Conservation (phyloP, 1,140 invertebrate genomes). For the Limonius californicus region DNA sequence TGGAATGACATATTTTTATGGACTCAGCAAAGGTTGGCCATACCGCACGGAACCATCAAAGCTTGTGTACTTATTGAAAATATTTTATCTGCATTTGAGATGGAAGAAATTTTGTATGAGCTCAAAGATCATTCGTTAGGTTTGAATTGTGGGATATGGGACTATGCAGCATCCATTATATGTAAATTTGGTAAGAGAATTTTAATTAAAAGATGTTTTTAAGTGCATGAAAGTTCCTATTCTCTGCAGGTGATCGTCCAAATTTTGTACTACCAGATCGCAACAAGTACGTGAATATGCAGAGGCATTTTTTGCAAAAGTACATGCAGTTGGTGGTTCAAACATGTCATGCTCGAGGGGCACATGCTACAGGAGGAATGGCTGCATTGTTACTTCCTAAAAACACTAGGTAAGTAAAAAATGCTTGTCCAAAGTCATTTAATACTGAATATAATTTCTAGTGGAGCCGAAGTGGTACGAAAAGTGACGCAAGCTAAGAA, state of each 20-base stretch:
- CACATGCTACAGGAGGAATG: constrained; percentile 70
- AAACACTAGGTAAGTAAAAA: too few species aligned
- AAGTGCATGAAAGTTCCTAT: too few species aligned
- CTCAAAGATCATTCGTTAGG: constrained; percentile 65
- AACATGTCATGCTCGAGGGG: constrained; percentile 59
- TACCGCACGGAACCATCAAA: constrained; percentile 61
- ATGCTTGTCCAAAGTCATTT: background rate
- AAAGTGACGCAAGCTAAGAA: constrained; percentile 53
- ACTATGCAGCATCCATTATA: constrained; percentile 70
- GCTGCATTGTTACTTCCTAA: constrained; percentile 46
- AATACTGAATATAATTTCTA: background rate
- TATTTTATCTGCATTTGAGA: constrained; percentile 63
- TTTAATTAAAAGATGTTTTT: constrained; percentile 13
- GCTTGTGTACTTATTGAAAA: constrained; percentile 73
- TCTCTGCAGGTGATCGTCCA: constrained; percentile 51
- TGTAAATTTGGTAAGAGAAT: constrained; percentile 57
- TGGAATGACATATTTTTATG: constrained; percentile 75
- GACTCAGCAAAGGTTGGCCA: constrained; percentile 55
- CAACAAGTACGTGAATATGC: constrained; percentile 65
- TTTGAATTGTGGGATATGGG: constrained; percentile 74
- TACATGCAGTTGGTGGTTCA: constrained; percentile 61
- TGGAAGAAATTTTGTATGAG: constrained; percentile 67
- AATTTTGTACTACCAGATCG: constrained; percentile 65
- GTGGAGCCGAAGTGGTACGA: constrained; percentile 37
- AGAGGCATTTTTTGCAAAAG: constrained; percentile 58